Conservation (phyloP, 2,113 vertebrate genomes). For the Tautogolabrus adspersus region DNA sequence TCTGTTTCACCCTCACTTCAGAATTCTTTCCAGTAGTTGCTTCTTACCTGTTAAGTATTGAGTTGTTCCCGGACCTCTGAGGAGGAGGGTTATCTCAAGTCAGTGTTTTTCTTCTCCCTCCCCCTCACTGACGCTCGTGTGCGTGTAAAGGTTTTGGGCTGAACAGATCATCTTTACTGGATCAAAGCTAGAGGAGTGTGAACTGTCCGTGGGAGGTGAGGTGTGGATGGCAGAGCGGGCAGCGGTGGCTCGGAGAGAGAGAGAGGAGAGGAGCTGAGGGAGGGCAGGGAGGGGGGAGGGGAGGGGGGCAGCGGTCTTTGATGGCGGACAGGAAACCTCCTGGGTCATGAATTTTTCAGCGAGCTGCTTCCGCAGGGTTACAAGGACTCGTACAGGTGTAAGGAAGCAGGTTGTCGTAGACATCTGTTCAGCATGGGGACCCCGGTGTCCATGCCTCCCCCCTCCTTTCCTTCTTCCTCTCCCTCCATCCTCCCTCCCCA, state of each 20-base stretch:
- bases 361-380: constrained; percentile 69
- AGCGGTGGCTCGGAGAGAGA: constrained; percentile 10
- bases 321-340: constrained; percentile 81
- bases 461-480: constrained; percentile 17
- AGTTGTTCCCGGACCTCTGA: too few relatives aligned
- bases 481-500: constrained; percentile 19
- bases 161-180: neutral
- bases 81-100: too few relatives aligned
- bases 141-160: neutral
- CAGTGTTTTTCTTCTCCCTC: too few relatives aligned
- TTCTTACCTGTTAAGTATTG: too few relatives aligned
- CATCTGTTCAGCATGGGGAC: constrained; percentile 88
- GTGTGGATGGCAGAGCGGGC: constrained; percentile 21
- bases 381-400: constrained; percentile 89
- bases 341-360: constrained; percentile 90
- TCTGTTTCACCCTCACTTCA: too few relatives aligned
- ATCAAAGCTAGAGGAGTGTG: constrained; percentile 24
- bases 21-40: too few relatives aligned
- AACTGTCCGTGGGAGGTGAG: constrained; percentile 35
- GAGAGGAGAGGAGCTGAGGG: neutral
- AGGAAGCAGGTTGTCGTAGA: constrained; percentile 89
- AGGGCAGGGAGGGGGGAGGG: constrained; percentile 3
- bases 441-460: constrained; percentile 74
- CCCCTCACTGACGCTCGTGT: neutral
- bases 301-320: constrained; percentile 79